Conservation (phyloP, 1,140 invertebrate genomes). For the Zaprionus ghesquierei region DNA sequence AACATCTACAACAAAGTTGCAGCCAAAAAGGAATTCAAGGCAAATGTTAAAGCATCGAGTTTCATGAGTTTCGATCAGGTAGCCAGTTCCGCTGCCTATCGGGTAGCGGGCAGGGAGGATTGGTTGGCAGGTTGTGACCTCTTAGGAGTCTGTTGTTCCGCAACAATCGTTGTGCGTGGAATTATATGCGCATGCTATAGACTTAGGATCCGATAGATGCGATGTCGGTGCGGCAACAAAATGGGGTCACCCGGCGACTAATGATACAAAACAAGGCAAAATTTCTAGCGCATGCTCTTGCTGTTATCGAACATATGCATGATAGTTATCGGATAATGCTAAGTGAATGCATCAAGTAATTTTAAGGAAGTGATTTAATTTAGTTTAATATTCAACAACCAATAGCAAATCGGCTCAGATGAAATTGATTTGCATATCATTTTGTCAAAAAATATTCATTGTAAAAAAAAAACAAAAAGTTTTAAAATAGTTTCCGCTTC, state of each 20-base stretch:
- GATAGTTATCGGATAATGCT: neutral
- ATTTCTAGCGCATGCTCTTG: neutral
- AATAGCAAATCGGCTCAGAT: no score
- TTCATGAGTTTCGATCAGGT: constrained; percentile 59
- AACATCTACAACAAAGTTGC: constrained; percentile 33
- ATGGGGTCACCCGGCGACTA: neutral
- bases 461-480: no score
- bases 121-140: constrained; percentile 61
- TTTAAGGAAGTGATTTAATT: neutral
- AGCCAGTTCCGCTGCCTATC: neutral
- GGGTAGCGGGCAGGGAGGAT: neutral
- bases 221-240: neutral
- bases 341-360: neutral
- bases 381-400: no score
- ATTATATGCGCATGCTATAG: constrained; percentile 74
- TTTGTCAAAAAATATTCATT: no score
- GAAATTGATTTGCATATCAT: no score
- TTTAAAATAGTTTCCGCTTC: no score
- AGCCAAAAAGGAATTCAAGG: constrained; percentile 71
- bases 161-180: constrained; percentile 75
- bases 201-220: constrained; percentile 23
- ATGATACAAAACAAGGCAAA: constrained; percentile 14
- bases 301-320: neutral
- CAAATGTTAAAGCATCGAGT: constrained; percentile 67
- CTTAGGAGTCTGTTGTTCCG: constrained; percentile 31